Base-by-base conservation (phyloP, 2,888 invertebrate species). In the Pachymerium ferrugineum region DNA sequence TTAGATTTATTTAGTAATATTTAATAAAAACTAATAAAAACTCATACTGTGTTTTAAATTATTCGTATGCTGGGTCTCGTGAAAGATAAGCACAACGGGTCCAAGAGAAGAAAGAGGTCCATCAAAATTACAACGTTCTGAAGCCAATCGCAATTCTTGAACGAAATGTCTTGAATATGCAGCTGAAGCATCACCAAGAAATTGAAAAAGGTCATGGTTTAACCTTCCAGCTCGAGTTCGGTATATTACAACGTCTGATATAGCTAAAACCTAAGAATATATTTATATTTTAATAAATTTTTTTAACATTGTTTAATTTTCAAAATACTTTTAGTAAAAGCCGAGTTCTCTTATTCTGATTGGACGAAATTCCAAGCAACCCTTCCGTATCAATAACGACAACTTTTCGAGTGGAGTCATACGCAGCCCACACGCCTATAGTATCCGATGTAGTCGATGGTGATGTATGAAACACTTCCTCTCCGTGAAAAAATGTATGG, bases 321-420 rank as follows among this genome's bases (percentile, higher is more conserved):
- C 12, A 38, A n/a, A 4, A 76, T 78, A 86, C 86, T 84, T 91
- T 92, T 31, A 92, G 83, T 69, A 92, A 82, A 72, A 92, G 85
- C 70, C 91, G 85, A 76, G 88, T 89, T 73, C 88, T 83, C 80
- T 88, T 87, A 78, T 88, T 87, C 77, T 88, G 87, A 79, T 87
- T 86, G 74, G 83, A 82, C 1, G 88, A 86, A 22, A 83, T 83
- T 77, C 91, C 91, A 73, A 89, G 83, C 67, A 92, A 83, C n/a
- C 92, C 92, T 83, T 92, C 92, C 0, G 92, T 92, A 79, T 93
- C 92, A 74, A 93, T 81, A 79, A 90, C 88, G 69, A 93, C 86
- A 0, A 89, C 86, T 74, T 87, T 87, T 75, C 86, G 82, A 22
- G 83, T 83, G 0, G 87, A 86, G 81, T 91, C 89, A 82, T 87